Evolutionary conservation across 2,888 invertebrate genomes (phyloP).

Genomic region (Drosophila pseudotalamancana): DNA sequence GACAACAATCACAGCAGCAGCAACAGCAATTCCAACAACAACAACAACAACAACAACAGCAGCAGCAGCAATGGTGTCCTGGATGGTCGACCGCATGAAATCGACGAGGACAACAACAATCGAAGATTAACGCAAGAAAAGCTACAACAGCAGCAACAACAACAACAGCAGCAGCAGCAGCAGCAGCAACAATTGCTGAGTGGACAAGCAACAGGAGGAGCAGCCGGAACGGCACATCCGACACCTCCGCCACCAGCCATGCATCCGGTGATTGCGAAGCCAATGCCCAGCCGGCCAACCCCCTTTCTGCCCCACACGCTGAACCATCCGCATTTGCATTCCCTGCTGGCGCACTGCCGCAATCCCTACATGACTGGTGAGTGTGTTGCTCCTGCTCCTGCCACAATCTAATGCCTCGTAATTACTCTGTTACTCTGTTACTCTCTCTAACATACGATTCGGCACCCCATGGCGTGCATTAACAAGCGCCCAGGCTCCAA

Average conservation of each 20-base stretch:
- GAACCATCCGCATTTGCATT: conserved; percentile 92
- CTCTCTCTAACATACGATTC: conserved; percentile 35
- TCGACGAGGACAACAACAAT: conserved; percentile 81
- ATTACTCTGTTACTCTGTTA: conserved; percentile 66
- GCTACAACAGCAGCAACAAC: conserved; percentile 60
- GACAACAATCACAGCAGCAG: conserved; percentile 83
- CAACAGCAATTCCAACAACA: conserved; percentile 67
- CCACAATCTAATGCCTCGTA: conserved; percentile 40
- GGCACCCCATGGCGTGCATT: conserved; percentile 60
- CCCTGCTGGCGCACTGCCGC: conserved; percentile 91
- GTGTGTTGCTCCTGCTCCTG: conserved; percentile 33
- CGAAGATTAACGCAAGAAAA: conserved; percentile 82
- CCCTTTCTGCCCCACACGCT: conserved; percentile 88
- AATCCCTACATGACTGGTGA: conserved; percentile 92
- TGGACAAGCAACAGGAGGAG: conserved; percentile 53
- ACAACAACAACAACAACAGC: conserved; percentile 67
- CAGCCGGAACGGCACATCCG: conserved; percentile 52
- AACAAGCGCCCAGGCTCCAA: conserved; percentile 60
- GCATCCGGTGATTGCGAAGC: conserved; percentile 89
- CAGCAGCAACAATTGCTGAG: conserved; percentile 51
- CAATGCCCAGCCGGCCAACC: conserved; percentile 91
- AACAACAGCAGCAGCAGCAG: conserved; percentile 27
- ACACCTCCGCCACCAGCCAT: conserved; percentile 63
- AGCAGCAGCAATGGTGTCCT: conserved; percentile 59
- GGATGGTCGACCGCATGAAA: conserved; percentile 79